Base-by-base conservation (phyloP, 2,797 vertebrate species). In the Catharus ustulatus region DNA sequence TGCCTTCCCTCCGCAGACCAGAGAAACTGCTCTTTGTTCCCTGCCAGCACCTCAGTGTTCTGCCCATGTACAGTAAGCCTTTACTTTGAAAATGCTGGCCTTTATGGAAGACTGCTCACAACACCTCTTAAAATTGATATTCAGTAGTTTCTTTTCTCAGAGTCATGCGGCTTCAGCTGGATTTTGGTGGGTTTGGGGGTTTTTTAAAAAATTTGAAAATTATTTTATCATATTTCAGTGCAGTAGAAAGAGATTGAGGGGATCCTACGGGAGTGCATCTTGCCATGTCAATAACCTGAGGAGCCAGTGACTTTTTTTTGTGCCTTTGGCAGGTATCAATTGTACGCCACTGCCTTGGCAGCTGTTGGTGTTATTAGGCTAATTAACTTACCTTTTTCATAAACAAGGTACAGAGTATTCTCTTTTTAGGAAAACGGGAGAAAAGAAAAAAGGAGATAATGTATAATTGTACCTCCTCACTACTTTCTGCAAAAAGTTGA, bases 11-110 rank as follows among this genome's bases (percentile, higher is more conserved):
- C 29, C 1, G 18, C 40, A 29, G 62, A 49, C 30, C 27, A 20
- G 48, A 30, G 59, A 62, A 68, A 2, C 21, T 7, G 36, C 46
- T 32, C 89, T 93, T 94, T 95, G 79, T 90, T 96, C 57, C 45
- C 43, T 24, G 34, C 64, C 27, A 8, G 32, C 29, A 20, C 67
- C 18, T 55, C 8, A 5, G 0, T 18, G 34, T 32, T 42, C 42
- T 64, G 40, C 40, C 62, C 23, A 0, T 6, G 57, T 29, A 15
- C 54, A 21, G 40, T 13, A 29, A 40, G 30, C 42, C 32, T 61
- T 81, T 29, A 15, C n/a, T 67, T 45, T 4, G 43, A 45, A 69
- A 69, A 30, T 11, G 34, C 43, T 30, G 58, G 23, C 15, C 24
- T 51, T 54, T 3, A 4, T 5, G 26, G 48, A 54, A 69, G 14